Conservation (phyloP, 1,140 invertebrate genomes). For the Carposina sasakii region DNA sequence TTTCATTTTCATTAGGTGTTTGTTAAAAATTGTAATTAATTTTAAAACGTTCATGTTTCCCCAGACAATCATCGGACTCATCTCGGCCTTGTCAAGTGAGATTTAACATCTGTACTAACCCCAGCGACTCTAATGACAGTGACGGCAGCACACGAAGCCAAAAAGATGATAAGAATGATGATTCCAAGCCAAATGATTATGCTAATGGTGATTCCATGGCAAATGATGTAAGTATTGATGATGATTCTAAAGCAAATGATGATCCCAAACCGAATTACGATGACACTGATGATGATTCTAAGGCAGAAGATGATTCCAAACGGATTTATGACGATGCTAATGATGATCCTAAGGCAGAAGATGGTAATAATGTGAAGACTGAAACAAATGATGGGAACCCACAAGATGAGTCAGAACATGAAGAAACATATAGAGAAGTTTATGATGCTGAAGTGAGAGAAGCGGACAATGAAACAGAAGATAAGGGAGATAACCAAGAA, state of each 20-base stretch:
- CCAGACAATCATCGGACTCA: conserved; percentile 32
- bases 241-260: not conserved
- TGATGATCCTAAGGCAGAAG: not conserved
- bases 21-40: too few relatives aligned
- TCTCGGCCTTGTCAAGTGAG: conserved; percentile 35
- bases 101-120: conserved; percentile 39
- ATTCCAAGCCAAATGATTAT: not conserved
- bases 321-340: not conserved
- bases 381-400: too few relatives aligned
- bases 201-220: conserved; percentile 3
- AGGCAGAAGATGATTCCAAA: conserved; percentile 1
- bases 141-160: conserved; percentile 34
- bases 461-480: too few relatives aligned
- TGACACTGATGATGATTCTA: not conserved
- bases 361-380: too few relatives aligned
- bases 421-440: too few relatives aligned
- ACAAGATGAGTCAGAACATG: too few relatives aligned
- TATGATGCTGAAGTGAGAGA: too few relatives aligned
- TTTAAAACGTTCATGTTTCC: not conserved
- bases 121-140: conserved; percentile 49
- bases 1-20: too few relatives aligned
- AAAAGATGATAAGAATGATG: conserved; percentile 18
- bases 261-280: not conserved
- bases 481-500: too few relatives aligned
- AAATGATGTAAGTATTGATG: not conserved